phyloP scores from a whole-genome alignment of 1,140 invertebrate species.

The Elymnias hypermnestra region DNA sequence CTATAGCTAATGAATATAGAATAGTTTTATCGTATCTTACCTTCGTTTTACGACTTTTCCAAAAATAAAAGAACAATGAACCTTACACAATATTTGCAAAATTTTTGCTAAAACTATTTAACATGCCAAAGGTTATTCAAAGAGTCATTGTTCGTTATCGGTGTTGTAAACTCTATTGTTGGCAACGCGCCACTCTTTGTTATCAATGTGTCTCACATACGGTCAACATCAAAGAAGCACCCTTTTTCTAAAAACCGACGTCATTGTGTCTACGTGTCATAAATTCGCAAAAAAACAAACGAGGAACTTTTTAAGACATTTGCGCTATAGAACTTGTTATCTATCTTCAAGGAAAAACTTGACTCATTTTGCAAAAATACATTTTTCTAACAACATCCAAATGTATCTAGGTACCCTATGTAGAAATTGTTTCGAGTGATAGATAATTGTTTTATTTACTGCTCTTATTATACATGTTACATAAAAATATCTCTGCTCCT shows the following conservation, averaged over 20 bases:
- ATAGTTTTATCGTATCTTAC: too few relatives aligned
- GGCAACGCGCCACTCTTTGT: conserved; percentile 5
- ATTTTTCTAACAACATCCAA: too few relatives aligned
- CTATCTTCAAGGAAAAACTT: conserved; percentile 4
- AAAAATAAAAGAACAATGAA: neutral
- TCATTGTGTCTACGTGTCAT: conserved; percentile 9
- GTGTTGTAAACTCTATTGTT: conserved; percentile 28
- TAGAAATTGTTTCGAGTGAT: too few relatives aligned
- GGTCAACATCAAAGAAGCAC: conserved; percentile 32
- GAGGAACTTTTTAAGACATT: conserved; percentile 6
- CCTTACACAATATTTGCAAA: neutral
- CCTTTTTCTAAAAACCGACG: conserved; percentile 16
- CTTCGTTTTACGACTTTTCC: too few relatives aligned
- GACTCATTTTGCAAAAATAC: too few relatives aligned
- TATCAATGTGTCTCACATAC: conserved; percentile 38
- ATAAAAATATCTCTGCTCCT: too few relatives aligned
- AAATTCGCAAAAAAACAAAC: conserved; percentile 13
- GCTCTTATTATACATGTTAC: too few relatives aligned
- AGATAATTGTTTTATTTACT: too few relatives aligned
- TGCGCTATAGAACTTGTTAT: neutral
- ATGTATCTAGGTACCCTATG: too few relatives aligned
- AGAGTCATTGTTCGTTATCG: conserved; percentile 34
- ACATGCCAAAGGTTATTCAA: conserved; percentile 15
- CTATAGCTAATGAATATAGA: too few relatives aligned
- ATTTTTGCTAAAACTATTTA: neutral